Conservation (phyloP, 2,888 invertebrate genomes). For the Agonopterix subpropinquella region DNA sequence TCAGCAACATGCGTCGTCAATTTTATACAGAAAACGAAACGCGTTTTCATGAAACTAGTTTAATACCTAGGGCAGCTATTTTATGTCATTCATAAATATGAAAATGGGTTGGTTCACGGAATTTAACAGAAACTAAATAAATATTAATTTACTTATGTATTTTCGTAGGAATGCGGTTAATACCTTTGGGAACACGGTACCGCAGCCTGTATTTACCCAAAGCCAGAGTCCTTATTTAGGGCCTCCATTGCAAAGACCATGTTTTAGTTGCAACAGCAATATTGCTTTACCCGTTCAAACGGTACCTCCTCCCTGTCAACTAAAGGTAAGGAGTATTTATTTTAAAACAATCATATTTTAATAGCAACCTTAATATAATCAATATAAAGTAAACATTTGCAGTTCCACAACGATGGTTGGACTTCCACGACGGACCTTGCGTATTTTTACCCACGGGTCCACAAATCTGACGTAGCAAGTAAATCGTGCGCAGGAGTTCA, state of each 20-base stretch:
- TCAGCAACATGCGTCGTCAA: too few relatives aligned
- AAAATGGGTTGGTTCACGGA: too few relatives aligned
- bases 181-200: neutral
- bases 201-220: neutral
- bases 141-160: too few relatives aligned
- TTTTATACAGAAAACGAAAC: too few relatives aligned
- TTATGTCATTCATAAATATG: too few relatives aligned
- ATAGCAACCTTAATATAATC: too few relatives aligned
- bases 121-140: too few relatives aligned
- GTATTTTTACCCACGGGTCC: constrained; percentile 45
- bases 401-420: constrained; percentile 60
- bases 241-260: neutral
- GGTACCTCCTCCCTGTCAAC: neutral
- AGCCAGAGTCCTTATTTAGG: neutral
- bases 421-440: constrained; percentile 62
- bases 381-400: constrained; percentile 12
- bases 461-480: constrained; percentile 18
- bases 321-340: neutral
- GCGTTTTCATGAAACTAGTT: too few relatives aligned
- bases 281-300: neutral
- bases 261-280: neutral
- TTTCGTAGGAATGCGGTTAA: too few relatives aligned
- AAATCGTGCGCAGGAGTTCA: constrained; percentile 27
- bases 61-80: too few relatives aligned
- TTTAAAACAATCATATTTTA: too few relatives aligned